Evolutionary conservation across 2,888 invertebrate species (phyloP), one percentile per base, ranked within the genome.

Genomic region (Melikaiella ostensackeni): DNA sequence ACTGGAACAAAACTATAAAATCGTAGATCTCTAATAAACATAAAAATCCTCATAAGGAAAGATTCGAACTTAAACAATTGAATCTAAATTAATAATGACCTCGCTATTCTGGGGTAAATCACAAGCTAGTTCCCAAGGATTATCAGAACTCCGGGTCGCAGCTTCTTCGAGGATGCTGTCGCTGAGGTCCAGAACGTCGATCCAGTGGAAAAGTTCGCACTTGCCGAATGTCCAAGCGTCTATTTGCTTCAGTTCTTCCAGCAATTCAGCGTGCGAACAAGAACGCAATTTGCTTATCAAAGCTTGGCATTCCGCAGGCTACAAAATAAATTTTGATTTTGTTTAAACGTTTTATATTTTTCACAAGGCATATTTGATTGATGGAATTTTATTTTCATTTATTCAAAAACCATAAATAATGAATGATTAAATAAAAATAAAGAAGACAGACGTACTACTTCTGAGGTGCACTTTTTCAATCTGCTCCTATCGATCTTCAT

Each of bases 141-240:
- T 94, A 77, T 94, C 94, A 21, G 92, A 91, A 78, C 93, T 93
- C 82, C 92, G 93, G 78, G 93, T 92, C 70, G 95, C 95, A n/a
- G 96, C 95, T 88, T 94, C 94, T 84, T 96, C 96, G 80, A 97
- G 92, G 82, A 97, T 95, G 77, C 93, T 93, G 89, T 96, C 96
- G 87, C 95, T 95, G 62, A 95, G 93, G 91, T 97, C 96, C 76
- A 97, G 92, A 27, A 97, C 95, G 91, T 96, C 96, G 81, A 96
- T 96, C 97, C 97, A 97, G 90, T 97, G 96, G 87, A 95, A 96
- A 24, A 97, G 92, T 91, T 97, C 97, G 91, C 96, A 97, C 93
- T 97, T 97, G 75, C 96, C 97, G 91, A 95, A 97, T 38, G 96
- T 96, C 96, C 97, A 97, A 61, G 95, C 94, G 85, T 95, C 96